Conservation (phyloP, 2,888 invertebrate genomes). For the Drosophila rellima region DNA sequence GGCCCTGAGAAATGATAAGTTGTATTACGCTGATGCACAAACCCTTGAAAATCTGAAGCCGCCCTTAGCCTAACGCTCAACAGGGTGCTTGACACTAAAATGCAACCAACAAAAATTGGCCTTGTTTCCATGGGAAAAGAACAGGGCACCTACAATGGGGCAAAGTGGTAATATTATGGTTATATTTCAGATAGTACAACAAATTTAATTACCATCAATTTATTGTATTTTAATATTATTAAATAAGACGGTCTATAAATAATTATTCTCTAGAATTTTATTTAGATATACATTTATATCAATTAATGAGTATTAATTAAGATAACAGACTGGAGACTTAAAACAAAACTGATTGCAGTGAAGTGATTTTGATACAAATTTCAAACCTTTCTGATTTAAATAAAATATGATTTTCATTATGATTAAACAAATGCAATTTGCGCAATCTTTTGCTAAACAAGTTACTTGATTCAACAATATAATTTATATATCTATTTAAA, state of each 20-base stretch:
- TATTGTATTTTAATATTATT: neutral
- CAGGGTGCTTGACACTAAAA: slow-evolving; percentile 59
- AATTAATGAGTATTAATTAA: neutral
- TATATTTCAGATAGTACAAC: neutral
- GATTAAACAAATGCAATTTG: neutral
- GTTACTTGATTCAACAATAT: neutral
- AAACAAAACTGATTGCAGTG: too few species aligned
- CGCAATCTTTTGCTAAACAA: neutral
- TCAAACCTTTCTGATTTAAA: neutral
- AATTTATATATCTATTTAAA: neutral
- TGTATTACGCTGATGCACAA: slow-evolving; percentile 10
- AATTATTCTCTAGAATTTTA: too few species aligned
- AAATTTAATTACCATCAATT: neutral
- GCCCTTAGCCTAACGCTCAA: slow-evolving; percentile 45
- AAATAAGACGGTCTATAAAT: too few species aligned
- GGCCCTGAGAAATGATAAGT: slow-evolving; percentile 27
- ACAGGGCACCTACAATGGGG: slow-evolving; percentile 31
- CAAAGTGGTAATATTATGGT: neutral
- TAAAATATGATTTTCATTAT: neutral
- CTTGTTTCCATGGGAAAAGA: slow-evolving; percentile 14
- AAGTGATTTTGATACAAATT: too few species aligned
- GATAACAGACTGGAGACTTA: too few species aligned
- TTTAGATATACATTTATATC: too few species aligned
- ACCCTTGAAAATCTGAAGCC: slow-evolving; percentile 30
- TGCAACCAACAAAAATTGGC: slow-evolving; percentile 33